Conservation (phyloP, 2,888 invertebrate species). For the Morpho helenor region DNA sequence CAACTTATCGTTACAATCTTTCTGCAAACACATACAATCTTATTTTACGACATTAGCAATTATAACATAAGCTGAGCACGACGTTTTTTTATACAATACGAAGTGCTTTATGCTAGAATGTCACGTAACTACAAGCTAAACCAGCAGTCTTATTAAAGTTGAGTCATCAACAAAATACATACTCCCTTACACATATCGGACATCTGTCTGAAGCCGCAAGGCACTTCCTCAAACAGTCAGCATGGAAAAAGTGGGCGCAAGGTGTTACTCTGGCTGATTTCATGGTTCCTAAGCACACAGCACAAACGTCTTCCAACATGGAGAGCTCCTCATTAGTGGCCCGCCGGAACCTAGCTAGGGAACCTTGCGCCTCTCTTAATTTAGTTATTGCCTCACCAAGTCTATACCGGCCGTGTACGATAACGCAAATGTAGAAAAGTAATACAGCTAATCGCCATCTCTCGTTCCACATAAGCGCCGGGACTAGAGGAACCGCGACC, state of each 20-base stretch:
- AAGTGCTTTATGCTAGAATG: conserved; percentile 10
- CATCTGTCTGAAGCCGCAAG: conserved; percentile 84
- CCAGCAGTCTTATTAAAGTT: conserved; percentile 51
- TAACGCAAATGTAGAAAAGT: conserved; percentile 82
- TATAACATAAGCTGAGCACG: background rate
- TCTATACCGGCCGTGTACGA: conserved; percentile 82
- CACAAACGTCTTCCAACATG: conserved; percentile 87
- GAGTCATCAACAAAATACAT: conserved; percentile 70
- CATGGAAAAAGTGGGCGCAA: conserved; percentile 89
- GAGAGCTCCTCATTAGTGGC: conserved; percentile 83
- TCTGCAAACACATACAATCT: background rate
- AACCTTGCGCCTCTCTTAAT: conserved; percentile 79
- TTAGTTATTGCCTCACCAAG: conserved; percentile 73
- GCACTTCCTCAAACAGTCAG: conserved; percentile 86
- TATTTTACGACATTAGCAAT: conserved; percentile 6
- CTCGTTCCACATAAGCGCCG: conserved; percentile 76
- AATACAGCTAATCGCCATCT: conserved; percentile 79
- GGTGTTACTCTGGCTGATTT: conserved; percentile 86
- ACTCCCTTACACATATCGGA: conserved; percentile 86
- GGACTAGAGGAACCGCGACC: conserved; percentile 77
- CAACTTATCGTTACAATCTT: conserved; percentile 7
- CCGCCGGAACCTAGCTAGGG: conserved; percentile 80
- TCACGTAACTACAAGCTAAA: conserved; percentile 17
- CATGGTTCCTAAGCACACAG: conserved; percentile 86
- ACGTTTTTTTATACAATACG: background rate